Evolutionary conservation across 2,888 invertebrate genomes (phyloP), one percentile per base, ranked within the genome.

Genomic region (Leptogaster cylindrica): DNA sequence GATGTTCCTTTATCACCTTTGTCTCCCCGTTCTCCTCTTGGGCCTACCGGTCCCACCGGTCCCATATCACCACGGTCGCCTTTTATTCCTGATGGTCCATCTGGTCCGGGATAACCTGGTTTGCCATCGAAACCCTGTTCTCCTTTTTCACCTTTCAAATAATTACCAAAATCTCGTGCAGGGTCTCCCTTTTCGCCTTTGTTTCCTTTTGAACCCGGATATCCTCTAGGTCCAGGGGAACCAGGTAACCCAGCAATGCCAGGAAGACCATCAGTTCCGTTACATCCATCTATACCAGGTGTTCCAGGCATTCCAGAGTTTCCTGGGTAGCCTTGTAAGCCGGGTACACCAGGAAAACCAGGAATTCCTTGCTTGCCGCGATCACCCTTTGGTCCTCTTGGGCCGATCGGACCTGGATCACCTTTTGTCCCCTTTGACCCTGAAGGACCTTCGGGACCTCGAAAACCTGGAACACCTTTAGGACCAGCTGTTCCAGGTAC

Each of bases 251-350:
- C 96, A 50, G 82, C 78, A 23, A 83, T 71, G 68, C 96, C 97
- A 39, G 89, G 85, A 44, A 85, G 81, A 72, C 96, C 96, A 80
- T 95, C 95, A 64, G 95, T 93, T 76, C 97, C 97, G 76, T 97
- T 97, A 77, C 97, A 98, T 7, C 97, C 98, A 77, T 97, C 96
- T 74, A 90, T 83, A 61, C 97, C 97, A 39, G 92, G 89, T 44
- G 87, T 82, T 73, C 96, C 96, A n/a, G 91, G 84, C 0, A 84
- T 76, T 55, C 95, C 92, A 0, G 85, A 74, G 66, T 75, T 75
- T 55, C 95, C 92, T 1, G 85, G 74, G 66, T 75, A 75, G 7
- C 81, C 81, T 12, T 74, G 78, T n/a, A 78, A 69, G 44, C 81
- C 86, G 3, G 83, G 78, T 0, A 84, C 85, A 70, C 93, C 94